Conservation (phyloP, 2,797 vertebrate genomes). For the Poeciliopsis turneri region DNA sequence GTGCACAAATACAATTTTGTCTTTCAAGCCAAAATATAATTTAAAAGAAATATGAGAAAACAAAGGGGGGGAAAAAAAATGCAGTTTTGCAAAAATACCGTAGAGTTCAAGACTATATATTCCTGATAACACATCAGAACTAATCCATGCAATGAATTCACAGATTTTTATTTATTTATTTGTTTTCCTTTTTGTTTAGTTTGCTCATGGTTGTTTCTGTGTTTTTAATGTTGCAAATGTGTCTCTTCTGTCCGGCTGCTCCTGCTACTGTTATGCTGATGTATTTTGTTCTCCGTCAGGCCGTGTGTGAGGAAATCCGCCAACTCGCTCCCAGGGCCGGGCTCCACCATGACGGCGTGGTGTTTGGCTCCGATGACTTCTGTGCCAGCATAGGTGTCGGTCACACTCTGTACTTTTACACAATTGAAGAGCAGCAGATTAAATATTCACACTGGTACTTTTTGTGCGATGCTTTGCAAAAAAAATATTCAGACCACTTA, state of each 20-base stretch:
- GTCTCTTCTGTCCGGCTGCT: slow-evolving; percentile 9
- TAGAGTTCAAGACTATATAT: background rate
- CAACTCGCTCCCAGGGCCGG: slow-evolving; percentile 81
- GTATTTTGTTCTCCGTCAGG: slow-evolving; percentile 72
- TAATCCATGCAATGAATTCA: background rate
- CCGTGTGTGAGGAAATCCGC: slow-evolving; percentile 90
- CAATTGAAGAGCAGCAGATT: background rate
- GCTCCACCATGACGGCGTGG: slow-evolving; percentile 91
- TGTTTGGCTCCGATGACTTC: slow-evolving; percentile 99
- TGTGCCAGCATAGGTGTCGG: slow-evolving; percentile 95
- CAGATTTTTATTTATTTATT: background rate
- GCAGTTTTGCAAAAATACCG: background rate
- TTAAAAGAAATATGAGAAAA: background rate
- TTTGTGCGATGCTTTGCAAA: background rate
- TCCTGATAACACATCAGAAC: background rate
- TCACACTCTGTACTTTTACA: background rate
- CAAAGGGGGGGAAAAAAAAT: background rate
- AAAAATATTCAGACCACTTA: background rate
- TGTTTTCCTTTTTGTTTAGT: background rate
- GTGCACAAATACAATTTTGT: background rate
- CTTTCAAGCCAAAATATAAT: background rate
- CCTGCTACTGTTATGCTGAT: slow-evolving; percentile 21
- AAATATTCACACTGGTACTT: background rate
- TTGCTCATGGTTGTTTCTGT: background rate
- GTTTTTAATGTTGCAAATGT: background rate